A percentile compares a stretch with the other conserved stretches of the same genome.
Conservation (phyloP, 2,888 invertebrate genomes). For the Leptura quadrifasciata region DNA sequence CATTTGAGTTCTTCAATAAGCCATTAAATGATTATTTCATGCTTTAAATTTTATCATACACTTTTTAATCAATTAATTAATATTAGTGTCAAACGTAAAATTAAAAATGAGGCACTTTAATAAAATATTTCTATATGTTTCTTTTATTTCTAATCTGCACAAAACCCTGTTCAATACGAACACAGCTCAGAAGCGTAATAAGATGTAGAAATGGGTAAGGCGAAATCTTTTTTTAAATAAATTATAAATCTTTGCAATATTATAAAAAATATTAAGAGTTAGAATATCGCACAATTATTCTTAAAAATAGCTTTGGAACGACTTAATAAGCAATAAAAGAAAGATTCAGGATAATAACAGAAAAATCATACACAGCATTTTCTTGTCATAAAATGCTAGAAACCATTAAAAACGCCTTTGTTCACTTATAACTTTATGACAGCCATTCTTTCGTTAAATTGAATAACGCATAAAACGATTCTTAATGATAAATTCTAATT, state of each 20-base stretch:
- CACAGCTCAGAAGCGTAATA: constrained; percentile 60
- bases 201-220: constrained; percentile 44
- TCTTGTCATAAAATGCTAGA: too few relatives aligned
- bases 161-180: constrained; percentile 60
- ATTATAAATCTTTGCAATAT: neutral
- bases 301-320: too few relatives aligned
- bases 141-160: constrained; percentile 52
- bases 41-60: neutral
- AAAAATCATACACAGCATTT: too few relatives aligned
- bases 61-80: neutral
- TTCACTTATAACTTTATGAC: too few relatives aligned
- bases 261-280: too few relatives aligned
- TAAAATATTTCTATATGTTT: constrained; percentile 28
- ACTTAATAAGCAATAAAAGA: too few relatives aligned
- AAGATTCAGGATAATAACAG: too few relatives aligned
- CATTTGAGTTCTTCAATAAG: neutral
- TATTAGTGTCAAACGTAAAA: constrained; percentile 32
- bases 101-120: constrained; percentile 51
- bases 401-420: too few relatives aligned
- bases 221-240: neutral
- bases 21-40: constrained; percentile 22
- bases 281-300: too few relatives aligned
- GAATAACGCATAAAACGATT: too few relatives aligned
- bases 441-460: too few relatives aligned
- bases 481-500: too few relatives aligned